phyloP scores from a whole-genome alignment of 1,140 invertebrate species.

The Arctopsyche grandis region DNA sequence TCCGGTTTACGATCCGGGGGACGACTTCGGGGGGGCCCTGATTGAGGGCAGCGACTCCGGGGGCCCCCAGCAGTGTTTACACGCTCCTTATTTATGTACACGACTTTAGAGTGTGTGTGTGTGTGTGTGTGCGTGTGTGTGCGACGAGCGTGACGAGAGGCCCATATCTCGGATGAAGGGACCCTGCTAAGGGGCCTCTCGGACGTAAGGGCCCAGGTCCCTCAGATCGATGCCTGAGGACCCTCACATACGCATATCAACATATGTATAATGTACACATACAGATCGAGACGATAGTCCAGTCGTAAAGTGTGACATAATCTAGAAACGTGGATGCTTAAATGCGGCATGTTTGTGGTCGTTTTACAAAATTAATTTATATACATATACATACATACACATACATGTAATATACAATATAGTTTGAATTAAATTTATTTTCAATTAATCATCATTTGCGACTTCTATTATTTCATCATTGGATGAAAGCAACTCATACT shows the following conservation, averaged over 20 bases:
- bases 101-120: not conserved
- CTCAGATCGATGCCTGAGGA: not conserved
- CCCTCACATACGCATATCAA: too few species aligned
- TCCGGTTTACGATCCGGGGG: too few species aligned
- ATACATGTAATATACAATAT: too few species aligned
- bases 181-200: not conserved
- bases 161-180: not conserved
- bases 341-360: not conserved
- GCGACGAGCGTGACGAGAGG: conserved; percentile 21
- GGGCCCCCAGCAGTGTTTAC: conserved; percentile 1
- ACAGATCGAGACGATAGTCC: not conserved
- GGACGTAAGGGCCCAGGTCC: not conserved
- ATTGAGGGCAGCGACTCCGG: too few species aligned
- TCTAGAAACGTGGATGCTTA: not conserved
- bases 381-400: not conserved
- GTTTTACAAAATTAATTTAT: not conserved
- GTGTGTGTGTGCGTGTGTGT: not conserved
- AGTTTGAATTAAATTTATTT: too few species aligned
- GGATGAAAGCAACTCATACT: too few species aligned
- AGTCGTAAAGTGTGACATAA: conserved; percentile 8
- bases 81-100: conserved; percentile 27
- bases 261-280: too few species aligned
- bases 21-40: too few species aligned
- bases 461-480: too few species aligned
- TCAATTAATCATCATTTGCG: too few species aligned